A percentile compares a stretch with the other conserved stretches of the same genome.
These are phyloP conservation scores for Orientallactaga sibirica DNA, from an alignment of 2,797 vertebrate species.

Conservation along the genomic window DNA sequence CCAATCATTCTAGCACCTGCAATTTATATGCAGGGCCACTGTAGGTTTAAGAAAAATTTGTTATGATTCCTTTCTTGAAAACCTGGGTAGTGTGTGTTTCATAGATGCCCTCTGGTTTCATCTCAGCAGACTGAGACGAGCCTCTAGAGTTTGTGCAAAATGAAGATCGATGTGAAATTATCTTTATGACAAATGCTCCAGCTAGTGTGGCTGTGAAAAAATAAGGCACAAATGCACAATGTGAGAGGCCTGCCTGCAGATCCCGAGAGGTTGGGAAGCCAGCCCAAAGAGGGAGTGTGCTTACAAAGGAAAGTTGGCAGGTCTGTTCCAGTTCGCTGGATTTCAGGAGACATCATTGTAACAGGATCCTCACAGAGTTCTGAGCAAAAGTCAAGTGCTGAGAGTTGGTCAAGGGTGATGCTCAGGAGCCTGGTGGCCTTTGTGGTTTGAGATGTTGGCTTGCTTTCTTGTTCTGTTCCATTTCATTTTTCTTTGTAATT, in stretches of 20 bases:
- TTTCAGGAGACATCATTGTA: not conserved
- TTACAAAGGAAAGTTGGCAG: not conserved
- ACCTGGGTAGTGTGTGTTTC: no score
- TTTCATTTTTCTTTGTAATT: not conserved
- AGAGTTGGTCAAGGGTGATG: not conserved
- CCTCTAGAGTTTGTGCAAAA: not conserved
- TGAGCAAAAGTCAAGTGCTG: not conserved
- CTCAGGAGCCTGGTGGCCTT: no score
- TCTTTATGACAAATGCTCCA: not conserved
- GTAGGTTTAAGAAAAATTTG: not conserved
- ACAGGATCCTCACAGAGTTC: not conserved
- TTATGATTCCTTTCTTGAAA: not conserved
- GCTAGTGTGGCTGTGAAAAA: not conserved
- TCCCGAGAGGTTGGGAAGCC: not conserved
- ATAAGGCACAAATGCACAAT: not conserved
- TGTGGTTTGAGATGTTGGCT: no score
- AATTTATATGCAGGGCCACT: not conserved
- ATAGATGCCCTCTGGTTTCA: not conserved
- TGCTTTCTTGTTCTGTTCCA: not conserved
- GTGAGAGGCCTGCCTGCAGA: not conserved
- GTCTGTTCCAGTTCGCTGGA: not conserved
- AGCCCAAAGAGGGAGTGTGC: not conserved
- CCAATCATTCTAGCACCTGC: no score
- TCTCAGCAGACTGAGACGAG: rapidly evolving
- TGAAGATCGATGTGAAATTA: not conserved